Base-by-base conservation (phyloP, 1,140 invertebrate genomes). In the Conopomorpha cramerella region DNA sequence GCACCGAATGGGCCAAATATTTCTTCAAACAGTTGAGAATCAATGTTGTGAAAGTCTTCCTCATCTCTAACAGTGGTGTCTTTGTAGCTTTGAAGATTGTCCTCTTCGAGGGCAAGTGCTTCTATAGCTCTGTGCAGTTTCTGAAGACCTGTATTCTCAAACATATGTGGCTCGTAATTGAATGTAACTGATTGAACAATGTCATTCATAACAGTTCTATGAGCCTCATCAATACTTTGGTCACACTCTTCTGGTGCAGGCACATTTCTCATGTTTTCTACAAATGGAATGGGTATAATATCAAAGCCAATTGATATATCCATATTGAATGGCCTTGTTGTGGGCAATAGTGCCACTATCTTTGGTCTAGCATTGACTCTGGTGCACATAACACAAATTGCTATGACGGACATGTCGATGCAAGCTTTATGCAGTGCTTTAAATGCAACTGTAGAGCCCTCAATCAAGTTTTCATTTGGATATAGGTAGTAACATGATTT, bases 351-450 rank as follows among this genome's bases (percentile, higher is more conserved):
- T 23, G 65, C 71, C 25, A 72, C 66, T 46, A 67, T 55, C 26
- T 38, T 38, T 19, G 64, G 71, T 39, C 45, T 64, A n/a, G 65
- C 42, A 51, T 70, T 71, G 1, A 58, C 48, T 38, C 64, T 54
- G 16, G 64, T 55, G 34, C 62, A 58, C 19, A 76, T 38, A 11
- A 67, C 49, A 61, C 67, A 68, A 25, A 76, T 52, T 35, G 60
- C 67, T 27, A 71, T 55, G 31, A 59, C 49, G 30, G 49, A 41
- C 39, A 50, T 59, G 14, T 66, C 62, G 36, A 25, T 39, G 41
- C 67, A 76, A 41, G 71, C 71, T 41, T 61, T 46, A 43, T 76
- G 53, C 23, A 76, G 45, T 26, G 64, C 67, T 45, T 59, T 72
- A 36, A 72, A 72, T 37, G 66, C 60, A 19, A 59, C 36, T 19